Evolutionary conservation across 2,888 invertebrate genomes (phyloP).

Genomic region (Macrosiphum euphorbiae): DNA sequence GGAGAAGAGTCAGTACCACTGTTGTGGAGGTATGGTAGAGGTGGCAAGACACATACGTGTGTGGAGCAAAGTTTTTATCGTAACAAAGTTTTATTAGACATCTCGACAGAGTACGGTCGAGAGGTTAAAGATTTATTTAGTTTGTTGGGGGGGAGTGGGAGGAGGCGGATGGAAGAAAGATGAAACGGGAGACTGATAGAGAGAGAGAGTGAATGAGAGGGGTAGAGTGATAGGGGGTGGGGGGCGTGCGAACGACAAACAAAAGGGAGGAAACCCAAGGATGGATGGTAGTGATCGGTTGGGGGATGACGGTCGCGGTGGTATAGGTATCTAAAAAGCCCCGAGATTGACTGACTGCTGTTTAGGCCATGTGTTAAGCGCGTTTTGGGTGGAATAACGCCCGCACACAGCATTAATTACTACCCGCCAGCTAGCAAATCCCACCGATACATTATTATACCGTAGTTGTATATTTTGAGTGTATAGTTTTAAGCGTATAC

Average conservation of each 20-base stretch:
- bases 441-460: not conserved
- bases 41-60: not conserved
- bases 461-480: not conserved
- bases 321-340: not conserved
- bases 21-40: too few species aligned
- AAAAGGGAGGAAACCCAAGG: not conserved
- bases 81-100: constrained; percentile 47
- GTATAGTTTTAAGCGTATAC: constrained; percentile 40
- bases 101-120: not conserved
- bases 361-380: not conserved
- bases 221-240: constrained; percentile 66
- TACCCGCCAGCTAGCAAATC: not conserved
- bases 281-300: not conserved
- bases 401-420: constrained; percentile 41
- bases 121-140: not conserved
- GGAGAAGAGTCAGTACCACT: not conserved
- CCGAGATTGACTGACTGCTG: constrained; percentile 24
- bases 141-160: too few species aligned
- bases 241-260: not conserved
- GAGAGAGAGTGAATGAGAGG: constrained; percentile 63
- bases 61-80: constrained; percentile 43
- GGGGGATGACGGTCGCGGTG: not conserved
- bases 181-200: not conserved
- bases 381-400: not conserved
- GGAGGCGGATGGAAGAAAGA: constrained; percentile 47